These are phyloP conservation scores for Aporophyla lueneburgensis DNA, from an alignment of 2,888 invertebrate genomes.

Conservation along the genomic window DNA sequence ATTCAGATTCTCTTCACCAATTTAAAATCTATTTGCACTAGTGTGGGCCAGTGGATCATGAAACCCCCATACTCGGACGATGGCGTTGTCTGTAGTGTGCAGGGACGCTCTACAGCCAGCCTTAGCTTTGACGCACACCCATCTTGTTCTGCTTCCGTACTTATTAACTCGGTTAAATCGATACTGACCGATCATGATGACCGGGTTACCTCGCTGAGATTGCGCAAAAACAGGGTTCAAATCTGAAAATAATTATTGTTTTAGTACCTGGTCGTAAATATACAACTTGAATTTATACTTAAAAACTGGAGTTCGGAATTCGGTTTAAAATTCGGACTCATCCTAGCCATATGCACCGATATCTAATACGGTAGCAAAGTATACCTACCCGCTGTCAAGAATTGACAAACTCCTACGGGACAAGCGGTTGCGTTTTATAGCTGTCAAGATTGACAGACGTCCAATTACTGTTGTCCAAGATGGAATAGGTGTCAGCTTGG, in stretches of 20 bases:
- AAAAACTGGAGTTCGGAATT: background rate
- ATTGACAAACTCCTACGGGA: background rate
- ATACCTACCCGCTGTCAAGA: background rate
- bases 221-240: conserved; percentile 86
- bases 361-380: background rate
- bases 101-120: conserved; percentile 87
- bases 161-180: conserved; percentile 88
- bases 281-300: background rate
- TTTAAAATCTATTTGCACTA: conserved; percentile 85
- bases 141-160: conserved; percentile 85
- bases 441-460: background rate
- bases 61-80: conserved; percentile 88
- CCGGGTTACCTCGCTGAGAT: conserved; percentile 88
- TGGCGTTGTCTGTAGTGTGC: conserved; percentile 87
- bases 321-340: background rate
- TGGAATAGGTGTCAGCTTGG: no score
- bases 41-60: conserved; percentile 87
- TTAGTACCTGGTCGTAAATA: conserved; percentile 66
- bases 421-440: no score
- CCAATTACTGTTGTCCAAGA: background rate
- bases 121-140: conserved; percentile 89
- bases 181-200: conserved; percentile 88
- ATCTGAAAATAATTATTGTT: conserved; percentile 79
- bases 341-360: no score
- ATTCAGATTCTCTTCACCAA: conserved; percentile 12